Evolutionary conservation across 2,113 vertebrate genomes (phyloP), one percentile per base, ranked within the genome.

Genomic region (Sylvietta virens): DNA sequence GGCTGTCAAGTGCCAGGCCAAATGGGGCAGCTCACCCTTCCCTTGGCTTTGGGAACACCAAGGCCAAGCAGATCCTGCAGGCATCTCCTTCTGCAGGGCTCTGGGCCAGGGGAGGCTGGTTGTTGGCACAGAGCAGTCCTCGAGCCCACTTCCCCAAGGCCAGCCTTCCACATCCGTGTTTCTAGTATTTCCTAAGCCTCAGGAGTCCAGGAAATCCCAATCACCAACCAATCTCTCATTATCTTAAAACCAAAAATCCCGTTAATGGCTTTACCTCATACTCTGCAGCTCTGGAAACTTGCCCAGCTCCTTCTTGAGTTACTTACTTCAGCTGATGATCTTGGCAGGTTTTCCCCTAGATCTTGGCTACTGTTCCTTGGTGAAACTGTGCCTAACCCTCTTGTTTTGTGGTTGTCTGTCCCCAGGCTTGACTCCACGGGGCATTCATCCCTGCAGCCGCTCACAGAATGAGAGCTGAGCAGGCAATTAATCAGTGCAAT

Each of bases 321-420:
- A 89, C 96, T 94, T 95, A 94, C 91, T 95, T 96, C 88, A 96
- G 94, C 74, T 90, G 93, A 94, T 95, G 84, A 62, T 72, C 95
- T 94, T 94, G 89, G 94, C 96, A 94, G 92, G 30, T 66, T 88
- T 94, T 9, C 27, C 45, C n/a, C n/a, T 27, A 69, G 58, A 76
- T 37, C 50, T 82, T 83, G 86, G 82, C 86, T 96, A 93, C 94
- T 42, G 65, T 84, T 91, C 53, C 65, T 74, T 72, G 61, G n/a
- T 81, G 40, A 69, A 95, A 72, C 58, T 69, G 50, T 5, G 3
- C 42, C 74, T 81, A 91, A 65, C 5, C n/a, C 35, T 71, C 81
- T 48, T 79, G 73, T 16, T 7, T 10, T 89, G 81, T 54, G 89
- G 54, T 30, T 65, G 72, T 82, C 84, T 44, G 17, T 82, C 70